Evolutionary conservation across 2,888 invertebrate species (phyloP), one percentile per base, ranked within the genome.

Genomic region (Cyrtodaria siliqua): DNA sequence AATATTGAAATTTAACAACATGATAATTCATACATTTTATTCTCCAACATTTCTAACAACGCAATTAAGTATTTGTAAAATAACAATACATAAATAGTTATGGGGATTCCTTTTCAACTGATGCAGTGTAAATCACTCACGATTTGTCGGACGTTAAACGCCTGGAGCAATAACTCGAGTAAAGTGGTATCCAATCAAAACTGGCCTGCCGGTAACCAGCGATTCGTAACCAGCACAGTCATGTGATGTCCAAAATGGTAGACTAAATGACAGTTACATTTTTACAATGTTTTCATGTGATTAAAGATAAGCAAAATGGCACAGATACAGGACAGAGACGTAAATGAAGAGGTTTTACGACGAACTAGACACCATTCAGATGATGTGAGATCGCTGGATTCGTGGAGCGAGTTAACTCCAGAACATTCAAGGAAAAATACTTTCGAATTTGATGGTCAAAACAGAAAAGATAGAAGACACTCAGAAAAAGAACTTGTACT

Each of bases 381-480:
- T 24, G 88, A 88, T 59, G 71, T 87, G 24, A 62, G 78, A 2
- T 87, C 87, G 14, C 69, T 87, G 23, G 84, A 89, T 66, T 87
- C 87, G 8, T 87, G 87, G 87, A 85, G 83, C 42, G 89, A 87
- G 62, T 27, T 81, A 42, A 56, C 73, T 6, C 53, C 62, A 44
- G 75, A 74, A 20, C 38, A 33, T 33, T 8, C 33, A 12, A 33
- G 33, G 12, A 33, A 33, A 33, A 33, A 33, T 33, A 33, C 33
- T 8, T 33, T 33, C 12, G 33, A 60, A 14, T 40, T 42, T 8
- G 53, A 56, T 14, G 61, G 59, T 27, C 44, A 40, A 24, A 59
- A 53, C 18, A 0, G n/a, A 8, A 4, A 26, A 53, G 60, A 27
- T 38, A 56, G 26, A 61, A 53, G 23, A 14, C 2, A 40, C 38